Conservation (phyloP, 2,797 vertebrate species). For the Telmatherina bonti region DNA sequence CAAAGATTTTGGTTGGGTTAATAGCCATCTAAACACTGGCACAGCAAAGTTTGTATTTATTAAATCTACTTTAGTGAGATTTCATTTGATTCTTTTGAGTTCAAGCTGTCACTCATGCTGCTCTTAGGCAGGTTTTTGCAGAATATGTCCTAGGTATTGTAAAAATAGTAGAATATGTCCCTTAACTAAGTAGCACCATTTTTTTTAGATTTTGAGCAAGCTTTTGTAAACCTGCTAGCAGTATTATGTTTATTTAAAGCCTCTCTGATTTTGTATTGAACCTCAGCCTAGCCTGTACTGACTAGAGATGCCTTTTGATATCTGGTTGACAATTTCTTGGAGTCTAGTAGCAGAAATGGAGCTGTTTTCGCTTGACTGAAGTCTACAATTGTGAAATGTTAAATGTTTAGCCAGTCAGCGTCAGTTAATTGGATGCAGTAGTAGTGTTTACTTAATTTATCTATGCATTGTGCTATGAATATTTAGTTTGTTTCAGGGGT, state of each 20-base stretch:
- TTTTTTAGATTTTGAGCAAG: slow-evolving; percentile 49
- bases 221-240: slow-evolving; percentile 70
- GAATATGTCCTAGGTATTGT: slow-evolving; percentile 37
- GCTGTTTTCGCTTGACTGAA: slow-evolving; percentile 63
- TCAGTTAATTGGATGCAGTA: slow-evolving; percentile 90
- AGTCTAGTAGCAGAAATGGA: slow-evolving; percentile 65
- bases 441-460: slow-evolving; percentile 90
- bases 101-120: slow-evolving; percentile 33
- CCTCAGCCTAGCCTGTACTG: slow-evolving; percentile 61
- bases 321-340: slow-evolving; percentile 54
- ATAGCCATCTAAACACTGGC: slow-evolving; percentile 53
- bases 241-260: slow-evolving; percentile 78
- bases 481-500: slow-evolving; percentile 80
- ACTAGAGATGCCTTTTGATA: slow-evolving; percentile 56
- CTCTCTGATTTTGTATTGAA: slow-evolving; percentile 60
- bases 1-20: slow-evolving; percentile 39
- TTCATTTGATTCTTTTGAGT: slow-evolving; percentile 35
- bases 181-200: slow-evolving; percentile 48
- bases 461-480: slow-evolving; percentile 93
- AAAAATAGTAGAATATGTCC: slow-evolving; percentile 27
- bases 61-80: slow-evolving; percentile 41
- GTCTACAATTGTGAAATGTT: slow-evolving; percentile 68
- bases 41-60: slow-evolving; percentile 65
- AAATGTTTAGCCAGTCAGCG: slow-evolving; percentile 74
- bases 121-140: slow-evolving; percentile 36